A percentile compares a stretch with the other conserved stretches of the same genome.
Evolutionary conservation across 2,888 invertebrate species (phyloP).

Genomic region (Lingula anatina): DNA sequence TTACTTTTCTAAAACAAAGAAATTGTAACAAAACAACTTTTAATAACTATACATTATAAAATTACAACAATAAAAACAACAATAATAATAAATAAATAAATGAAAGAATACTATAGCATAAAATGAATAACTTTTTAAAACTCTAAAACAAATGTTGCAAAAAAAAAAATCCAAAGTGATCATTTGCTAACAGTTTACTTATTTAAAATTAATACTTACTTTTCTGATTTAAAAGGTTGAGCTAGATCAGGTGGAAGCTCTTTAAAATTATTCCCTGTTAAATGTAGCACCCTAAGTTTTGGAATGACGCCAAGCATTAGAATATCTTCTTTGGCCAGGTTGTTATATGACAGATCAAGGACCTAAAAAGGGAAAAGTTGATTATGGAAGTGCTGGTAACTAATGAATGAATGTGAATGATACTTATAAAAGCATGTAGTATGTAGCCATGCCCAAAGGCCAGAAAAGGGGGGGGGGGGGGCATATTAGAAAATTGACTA

Average conservation of each 20-base stretch:
- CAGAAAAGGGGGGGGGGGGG: too few relatives aligned
- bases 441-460: too few relatives aligned
- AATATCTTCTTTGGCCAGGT: conserved; percentile 43
- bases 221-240: conserved; percentile 28
- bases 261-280: conserved; percentile 43
- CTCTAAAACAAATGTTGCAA: too few relatives aligned
- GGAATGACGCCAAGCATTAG: conserved; percentile 38
- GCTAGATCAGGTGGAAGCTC: conserved; percentile 41
- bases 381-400: not conserved
- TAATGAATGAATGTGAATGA: too few relatives aligned
- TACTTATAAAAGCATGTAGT: too few relatives aligned
- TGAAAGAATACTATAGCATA: too few relatives aligned
- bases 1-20: too few relatives aligned
- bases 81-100: not conserved
- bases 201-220: conserved; percentile 22
- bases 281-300: conserved; percentile 40
- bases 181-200: too few relatives aligned
- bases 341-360: conserved; percentile 50
- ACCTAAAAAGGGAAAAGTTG: conserved; percentile 23
- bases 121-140: too few relatives aligned
- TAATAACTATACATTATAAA: not conserved
- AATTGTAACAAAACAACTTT: not conserved
- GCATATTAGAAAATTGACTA: not conserved
- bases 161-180: too few relatives aligned
- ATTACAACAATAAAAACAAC: not conserved